These are phyloP conservation scores for Spilosoma lubricipeda DNA, from an alignment of 2,888 invertebrate species.

Conservation along the genomic window DNA sequence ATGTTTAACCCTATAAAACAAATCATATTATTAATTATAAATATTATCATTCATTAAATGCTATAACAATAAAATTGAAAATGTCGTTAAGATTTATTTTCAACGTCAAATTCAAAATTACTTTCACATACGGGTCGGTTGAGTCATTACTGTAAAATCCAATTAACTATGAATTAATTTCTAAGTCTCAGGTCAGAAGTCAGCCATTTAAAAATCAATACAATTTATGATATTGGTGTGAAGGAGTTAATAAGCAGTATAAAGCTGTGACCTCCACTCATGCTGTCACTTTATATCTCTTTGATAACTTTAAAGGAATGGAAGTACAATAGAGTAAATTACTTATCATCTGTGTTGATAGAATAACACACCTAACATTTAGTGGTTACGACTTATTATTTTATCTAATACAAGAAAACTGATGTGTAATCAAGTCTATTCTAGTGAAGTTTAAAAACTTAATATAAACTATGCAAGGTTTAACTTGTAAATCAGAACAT, in stretches of 20 bases:
- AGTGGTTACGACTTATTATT: background rate
- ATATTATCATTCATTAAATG: slow-evolving; percentile 16
- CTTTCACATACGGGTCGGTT: slow-evolving; percentile 1
- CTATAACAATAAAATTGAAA: slow-evolving; percentile 18
- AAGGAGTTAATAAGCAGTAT: slow-evolving; percentile 32
- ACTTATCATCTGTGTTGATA: too few relatives aligned
- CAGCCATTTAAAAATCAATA: slow-evolving; percentile 9
- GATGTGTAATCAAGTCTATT: too few relatives aligned
- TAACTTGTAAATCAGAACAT: too few relatives aligned
- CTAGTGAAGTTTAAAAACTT: too few relatives aligned
- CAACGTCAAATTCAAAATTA: slow-evolving; percentile 8
- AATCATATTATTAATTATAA: slow-evolving; percentile 1
- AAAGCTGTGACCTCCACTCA: slow-evolving; percentile 44
- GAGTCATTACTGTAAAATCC: slow-evolving; percentile 5
- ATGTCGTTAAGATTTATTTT: slow-evolving; percentile 21
- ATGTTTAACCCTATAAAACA: background rate
- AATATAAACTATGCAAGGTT: too few relatives aligned
- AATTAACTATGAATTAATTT: background rate
- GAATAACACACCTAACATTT: background rate
- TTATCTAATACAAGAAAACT: background rate
- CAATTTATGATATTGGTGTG: slow-evolving; percentile 22
- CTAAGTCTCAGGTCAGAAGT: slow-evolving; percentile 1
- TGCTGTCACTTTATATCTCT: slow-evolving; percentile 51
- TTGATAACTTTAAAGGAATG: slow-evolving; percentile 50
- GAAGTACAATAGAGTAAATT: too few relatives aligned